Evolutionary conservation across 2,113 vertebrate genomes (phyloP).

Genomic region (Rhineura floridana): DNA sequence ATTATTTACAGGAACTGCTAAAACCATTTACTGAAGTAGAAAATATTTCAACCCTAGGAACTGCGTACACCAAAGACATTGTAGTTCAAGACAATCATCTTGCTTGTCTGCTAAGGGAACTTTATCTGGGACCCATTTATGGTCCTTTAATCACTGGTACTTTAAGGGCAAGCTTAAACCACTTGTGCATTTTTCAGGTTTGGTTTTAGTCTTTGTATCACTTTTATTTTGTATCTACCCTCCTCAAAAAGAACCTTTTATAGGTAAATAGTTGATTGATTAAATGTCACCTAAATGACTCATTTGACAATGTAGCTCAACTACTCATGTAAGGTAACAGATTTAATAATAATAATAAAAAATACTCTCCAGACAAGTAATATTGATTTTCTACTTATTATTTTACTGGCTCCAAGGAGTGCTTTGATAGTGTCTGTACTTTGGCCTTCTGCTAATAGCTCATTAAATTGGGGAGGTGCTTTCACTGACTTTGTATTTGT

Average conservation of each 20-base stretch:
- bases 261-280: background rate
- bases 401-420: background rate
- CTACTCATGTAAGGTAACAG: background rate
- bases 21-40: background rate
- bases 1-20: background rate
- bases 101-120: background rate
- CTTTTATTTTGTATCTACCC: background rate
- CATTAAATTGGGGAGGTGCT: slow-evolving; percentile 8
- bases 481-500: background rate
- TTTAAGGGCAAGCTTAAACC: background rate
- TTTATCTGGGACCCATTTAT: background rate
- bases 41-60: background rate
- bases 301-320: background rate
- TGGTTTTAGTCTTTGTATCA: background rate
- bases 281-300: background rate
- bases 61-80: background rate
- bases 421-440: slow-evolving; percentile 13
- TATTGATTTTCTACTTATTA: background rate
- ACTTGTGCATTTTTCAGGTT: background rate
- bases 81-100: background rate
- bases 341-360: slow-evolving; percentile 10
- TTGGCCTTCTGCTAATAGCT: slow-evolving; percentile 20
- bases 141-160: background rate
- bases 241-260: background rate
- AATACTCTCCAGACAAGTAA: background rate